Evolutionary conservation across 2,797 vertebrate genomes (phyloP).

Genomic region (Xenentodon cancila): DNA sequence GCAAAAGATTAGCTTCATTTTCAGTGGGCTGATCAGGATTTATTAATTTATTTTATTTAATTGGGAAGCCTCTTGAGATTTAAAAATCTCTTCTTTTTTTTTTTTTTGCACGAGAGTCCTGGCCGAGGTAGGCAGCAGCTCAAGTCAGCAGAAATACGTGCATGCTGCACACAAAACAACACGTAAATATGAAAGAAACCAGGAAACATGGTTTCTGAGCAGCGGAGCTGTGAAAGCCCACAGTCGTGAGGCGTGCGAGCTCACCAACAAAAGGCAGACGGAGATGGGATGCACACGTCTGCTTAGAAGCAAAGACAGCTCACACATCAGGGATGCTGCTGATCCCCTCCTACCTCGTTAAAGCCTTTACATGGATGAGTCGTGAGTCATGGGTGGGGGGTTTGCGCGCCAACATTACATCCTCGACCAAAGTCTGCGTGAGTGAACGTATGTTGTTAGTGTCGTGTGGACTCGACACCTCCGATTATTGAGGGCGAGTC

Average conservation of each 20-base stretch:
- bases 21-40: slow-evolving; percentile 72
- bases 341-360: slow-evolving; percentile 78
- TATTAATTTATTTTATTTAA: slow-evolving; percentile 49
- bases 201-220: too few relatives aligned
- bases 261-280: slow-evolving; percentile 31
- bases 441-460: slow-evolving; percentile 8
- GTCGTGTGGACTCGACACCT: slow-evolving; percentile 22
- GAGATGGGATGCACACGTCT: slow-evolving; percentile 54
- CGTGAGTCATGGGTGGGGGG: slow-evolving; percentile 72
- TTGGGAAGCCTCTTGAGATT: too few relatives aligned
- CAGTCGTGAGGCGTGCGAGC: slow-evolving; percentile 29
- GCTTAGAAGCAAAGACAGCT: slow-evolving; percentile 69
- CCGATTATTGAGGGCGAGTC: slow-evolving; percentile 18
- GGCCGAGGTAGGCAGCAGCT: too few relatives aligned
- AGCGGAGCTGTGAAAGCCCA: slow-evolving; percentile 28
- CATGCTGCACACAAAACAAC: too few relatives aligned
- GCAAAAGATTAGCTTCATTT: slow-evolving; percentile 73
- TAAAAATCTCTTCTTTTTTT: too few relatives aligned
- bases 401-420: slow-evolving; percentile 43
- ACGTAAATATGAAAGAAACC: too few relatives aligned
- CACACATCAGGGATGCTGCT: slow-evolving; percentile 70
- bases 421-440: slow-evolving; percentile 17
- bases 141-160: too few relatives aligned
- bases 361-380: slow-evolving; percentile 75
- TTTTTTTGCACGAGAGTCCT: too few relatives aligned